phyloP scores from a whole-genome alignment of 2,797 vertebrate genomes.

The Petrocephalus sullivani region DNA sequence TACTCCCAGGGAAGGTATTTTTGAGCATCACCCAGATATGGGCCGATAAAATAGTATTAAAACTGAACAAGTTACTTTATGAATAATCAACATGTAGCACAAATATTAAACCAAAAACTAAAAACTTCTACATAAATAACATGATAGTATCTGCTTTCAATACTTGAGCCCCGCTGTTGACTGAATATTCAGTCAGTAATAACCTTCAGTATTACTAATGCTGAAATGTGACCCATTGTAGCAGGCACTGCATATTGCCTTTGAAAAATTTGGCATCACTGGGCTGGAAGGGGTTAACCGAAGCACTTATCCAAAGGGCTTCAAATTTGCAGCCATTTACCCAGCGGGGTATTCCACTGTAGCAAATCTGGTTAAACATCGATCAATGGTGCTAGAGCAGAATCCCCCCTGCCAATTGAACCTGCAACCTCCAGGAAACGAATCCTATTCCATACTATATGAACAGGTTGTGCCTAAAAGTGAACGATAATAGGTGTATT shows the following conservation, averaged over 20 bases:
- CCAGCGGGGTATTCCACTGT: not conserved
- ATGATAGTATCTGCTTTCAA: not conserved
- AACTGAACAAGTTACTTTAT: not conserved
- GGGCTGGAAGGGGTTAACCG: not conserved
- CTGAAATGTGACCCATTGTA: not conserved
- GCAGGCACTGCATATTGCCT: not conserved
- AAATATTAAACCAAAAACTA: not conserved
- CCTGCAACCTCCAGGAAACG: not conserved
- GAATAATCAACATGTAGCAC: not conserved
- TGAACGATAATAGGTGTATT: not conserved
- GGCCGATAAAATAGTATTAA: not conserved
- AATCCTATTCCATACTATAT: not conserved
- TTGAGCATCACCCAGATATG: not conserved
- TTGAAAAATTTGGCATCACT: not conserved
- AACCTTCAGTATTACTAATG: not conserved
- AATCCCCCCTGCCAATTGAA: not conserved
- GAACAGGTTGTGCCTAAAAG: not conserved
- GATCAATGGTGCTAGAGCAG: not conserved
- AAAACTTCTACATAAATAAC: not conserved
- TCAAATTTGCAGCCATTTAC: not conserved
- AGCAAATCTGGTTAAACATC: not conserved
- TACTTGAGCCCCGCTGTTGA: not conserved
- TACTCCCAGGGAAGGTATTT: not conserved
- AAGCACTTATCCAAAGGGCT: not conserved
- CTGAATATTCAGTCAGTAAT: not conserved